Base-by-base conservation (phyloP, 2,888 invertebrate species). In the Crematogaster levior region DNA sequence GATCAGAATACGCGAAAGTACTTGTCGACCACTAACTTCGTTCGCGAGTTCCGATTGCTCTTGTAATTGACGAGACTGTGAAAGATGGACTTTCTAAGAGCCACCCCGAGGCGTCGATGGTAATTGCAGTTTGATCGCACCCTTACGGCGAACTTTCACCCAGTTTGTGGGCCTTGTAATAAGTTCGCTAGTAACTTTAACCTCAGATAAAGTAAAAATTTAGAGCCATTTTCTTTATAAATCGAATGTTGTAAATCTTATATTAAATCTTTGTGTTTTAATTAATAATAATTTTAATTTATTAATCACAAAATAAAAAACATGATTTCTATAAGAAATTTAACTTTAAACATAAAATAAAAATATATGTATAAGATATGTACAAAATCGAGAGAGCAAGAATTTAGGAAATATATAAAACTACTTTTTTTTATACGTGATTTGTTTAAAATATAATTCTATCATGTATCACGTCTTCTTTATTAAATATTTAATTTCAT, bases 41-140 rank as follows among this genome's bases (percentile, higher is more conserved):
- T 24, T 65, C 51, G 56, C 70, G 84, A 86, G 86, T 82, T 88
- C 65, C 86, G 83, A 85, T 88, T 89, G 86, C 88, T 88, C 90
- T 86, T 86, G 88, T 86, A 89, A 90, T 89, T 63, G 88, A 73
- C 63, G 72, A 73, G 79, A 82, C 83, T 82, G 79, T 80, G 81
- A 86, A 85, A 85, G 85, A 83, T 51, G 84, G 80, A 90, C 84
- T 86, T 70, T 65, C 74, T 48, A 61, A 68, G 77, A 74, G 68
- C 82, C 61, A 63, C 72, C 72, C 43, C 37, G 46, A 73, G 61
- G 53, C 53, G 65, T 46, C 73, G 81, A 79, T 84, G 84, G 81
- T 90, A 86, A 89, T 89, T 81, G 88, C 75, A 85, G 85, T 90
- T 90, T 85, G 84, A 85, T 86, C 86, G 85, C 51, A 56, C 81